A percentile compares a stretch with the other conserved stretches of the same genome.
Conservation (phyloP, 2,113 vertebrate species). For the Ameiurus melas region DNA sequence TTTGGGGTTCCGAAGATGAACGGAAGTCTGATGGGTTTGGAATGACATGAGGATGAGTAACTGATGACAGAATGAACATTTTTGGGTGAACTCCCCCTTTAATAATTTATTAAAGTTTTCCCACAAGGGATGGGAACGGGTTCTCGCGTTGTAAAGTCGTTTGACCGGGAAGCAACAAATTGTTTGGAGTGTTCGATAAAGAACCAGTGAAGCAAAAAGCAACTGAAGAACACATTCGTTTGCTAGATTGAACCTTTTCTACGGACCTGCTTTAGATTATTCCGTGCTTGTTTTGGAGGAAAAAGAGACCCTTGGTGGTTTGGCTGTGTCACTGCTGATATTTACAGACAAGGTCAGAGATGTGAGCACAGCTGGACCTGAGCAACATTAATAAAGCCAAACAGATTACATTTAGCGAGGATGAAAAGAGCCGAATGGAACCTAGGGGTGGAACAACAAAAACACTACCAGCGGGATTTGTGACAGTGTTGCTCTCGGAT, state of each 20-base stretch:
- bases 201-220: neutral
- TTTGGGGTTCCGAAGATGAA: too few relatives aligned
- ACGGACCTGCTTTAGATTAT: neutral
- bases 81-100: neutral
- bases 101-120: neutral
- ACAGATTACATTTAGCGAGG: conserved; percentile 8
- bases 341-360: conserved; percentile 30
- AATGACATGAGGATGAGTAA: too few relatives aligned
- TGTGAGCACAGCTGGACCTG: conserved; percentile 24
- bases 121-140: neutral
- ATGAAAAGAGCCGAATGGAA: conserved; percentile 22
- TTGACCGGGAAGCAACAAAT: neutral
- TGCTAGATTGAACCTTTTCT: neutral
- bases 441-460: neutral
- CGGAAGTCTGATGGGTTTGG: too few relatives aligned
- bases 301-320: neutral
- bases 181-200: neutral
- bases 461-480: neutral
- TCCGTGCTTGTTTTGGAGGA: neutral
- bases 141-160: neutral
- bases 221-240: neutral
- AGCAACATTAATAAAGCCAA: conserved; percentile 24
- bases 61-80: too few relatives aligned
- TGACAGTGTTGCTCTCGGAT: neutral
- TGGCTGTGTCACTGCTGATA: conserved; percentile 22